Evolutionary conservation across 1,140 invertebrate genomes (phyloP), one percentile per base, ranked within the genome.

Genomic region (Anoplolepis gracilipes): DNA sequence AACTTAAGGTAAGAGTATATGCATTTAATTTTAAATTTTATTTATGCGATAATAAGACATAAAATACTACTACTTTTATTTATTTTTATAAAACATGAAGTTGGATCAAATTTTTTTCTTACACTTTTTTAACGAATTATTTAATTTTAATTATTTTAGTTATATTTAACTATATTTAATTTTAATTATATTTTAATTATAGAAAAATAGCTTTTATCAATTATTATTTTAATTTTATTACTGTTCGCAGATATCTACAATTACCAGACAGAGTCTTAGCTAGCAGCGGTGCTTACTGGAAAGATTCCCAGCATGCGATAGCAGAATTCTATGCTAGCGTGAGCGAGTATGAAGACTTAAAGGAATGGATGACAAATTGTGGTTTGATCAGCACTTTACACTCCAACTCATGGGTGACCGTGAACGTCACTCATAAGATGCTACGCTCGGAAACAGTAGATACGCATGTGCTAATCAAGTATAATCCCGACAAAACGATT

Each of bases 381-480:
- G 95, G 95, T 36, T 89, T 97, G 25, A 92, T 95, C 25, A 97
- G 96, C 88, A 96, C 96, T 0, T 92, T 97, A 8, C 94, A 95
- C 64, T 93, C 95, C 36, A 95, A 97, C 11, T 95, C 95, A 22
- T 96, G 95, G 72, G 89, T 96, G 11, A 96, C 94, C 55, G 92
- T 95, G 0, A 96, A 95, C 82, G 70, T 96, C 0, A 95, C 95
- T 1, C 96, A 97, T 88, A 95, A 92, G 73, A 94, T 96, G 59
- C 92, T 89, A 1, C 88, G 95, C 33, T 88, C 88, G 1, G 93
- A 93, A 1, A 94, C 94, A 36, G 88, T 95, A 13, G 95, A 96
- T 65, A 95, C 96, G 0, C 94, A 93, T 82, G n/a, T 96, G 6
- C 87, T 95, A 53, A 88, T 96, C 25, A 95, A 93, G 85, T 96